Evolutionary conservation across 2,888 invertebrate species (phyloP).

Genomic region (Eristalinus sepulchralis): DNA sequence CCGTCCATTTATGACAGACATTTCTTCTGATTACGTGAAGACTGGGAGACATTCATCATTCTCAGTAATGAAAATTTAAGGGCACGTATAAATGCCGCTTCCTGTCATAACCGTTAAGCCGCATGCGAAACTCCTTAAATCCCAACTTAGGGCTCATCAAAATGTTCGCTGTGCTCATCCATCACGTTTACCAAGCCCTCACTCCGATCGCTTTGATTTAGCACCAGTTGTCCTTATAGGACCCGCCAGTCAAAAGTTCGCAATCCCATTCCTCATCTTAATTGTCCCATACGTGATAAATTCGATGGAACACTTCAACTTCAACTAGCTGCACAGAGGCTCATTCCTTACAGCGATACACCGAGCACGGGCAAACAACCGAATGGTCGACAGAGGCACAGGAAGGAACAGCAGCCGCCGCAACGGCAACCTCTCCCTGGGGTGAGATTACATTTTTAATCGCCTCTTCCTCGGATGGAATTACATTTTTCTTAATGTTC

Average conservation of each 20-base stretch:
- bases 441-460: constrained; percentile 66
- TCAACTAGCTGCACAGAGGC: background rate
- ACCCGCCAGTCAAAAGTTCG: constrained; percentile 3
- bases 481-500: constrained; percentile 68
- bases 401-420: background rate
- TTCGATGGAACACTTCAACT: constrained; percentile 24
- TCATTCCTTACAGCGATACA: background rate
- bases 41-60: background rate
- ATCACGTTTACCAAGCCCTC: background rate
- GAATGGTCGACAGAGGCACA: background rate
- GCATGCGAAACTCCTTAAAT: background rate
- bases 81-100: background rate
- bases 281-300: constrained; percentile 44
- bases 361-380: constrained; percentile 1
- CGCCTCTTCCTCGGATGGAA: constrained; percentile 57
- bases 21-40: background rate
- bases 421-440: constrained; percentile 24
- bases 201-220: background rate
- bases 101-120: background rate
- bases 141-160: background rate
- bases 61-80: background rate
- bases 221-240: background rate
- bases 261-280: constrained; percentile 26
- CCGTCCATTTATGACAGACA: background rate
- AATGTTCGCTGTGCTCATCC: background rate